Conservation (phyloP, 92 coral and sea anemone species). For the Actinostola sp. region DNA sequence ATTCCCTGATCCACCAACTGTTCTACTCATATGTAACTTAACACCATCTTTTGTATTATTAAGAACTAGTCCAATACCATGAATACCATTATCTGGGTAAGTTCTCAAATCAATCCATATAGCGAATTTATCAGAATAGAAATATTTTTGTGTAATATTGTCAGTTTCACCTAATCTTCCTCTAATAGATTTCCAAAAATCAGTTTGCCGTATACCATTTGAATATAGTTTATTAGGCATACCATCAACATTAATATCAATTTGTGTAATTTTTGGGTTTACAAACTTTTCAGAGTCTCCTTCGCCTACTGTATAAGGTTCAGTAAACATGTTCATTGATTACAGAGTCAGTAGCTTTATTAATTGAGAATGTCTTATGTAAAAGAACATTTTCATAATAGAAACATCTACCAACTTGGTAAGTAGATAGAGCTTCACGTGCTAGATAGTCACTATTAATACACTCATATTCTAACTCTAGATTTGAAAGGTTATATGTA, state of each 20-base stretch:
- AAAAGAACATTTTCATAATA: slow-evolving; percentile 44
- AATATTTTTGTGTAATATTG: too few species aligned
- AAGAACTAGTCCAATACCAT: too few species aligned
- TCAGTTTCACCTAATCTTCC: slow-evolving; percentile 10
- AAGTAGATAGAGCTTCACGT: slow-evolving; percentile 21
- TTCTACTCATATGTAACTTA: too few species aligned
- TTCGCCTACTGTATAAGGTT: slow-evolving; percentile 28
- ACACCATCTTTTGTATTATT: too few species aligned
- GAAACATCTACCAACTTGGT: slow-evolving; percentile 36
- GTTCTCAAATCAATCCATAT: too few species aligned
- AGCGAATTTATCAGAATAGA: slow-evolving; percentile 44
- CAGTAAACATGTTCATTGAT: slow-evolving; percentile 55
- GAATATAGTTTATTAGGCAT: slow-evolving; percentile 52
- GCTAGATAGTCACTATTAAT: slow-evolving; percentile 52
- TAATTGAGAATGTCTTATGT: slow-evolving; percentile 52
- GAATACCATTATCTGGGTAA: too few species aligned
- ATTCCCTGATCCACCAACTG: too few species aligned
- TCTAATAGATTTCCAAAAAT: slow-evolving; percentile 23
- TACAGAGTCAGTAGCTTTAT: slow-evolving; percentile 29
- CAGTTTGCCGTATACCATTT: slow-evolving; percentile 12
- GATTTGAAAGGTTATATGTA: slow-evolving; percentile 20
- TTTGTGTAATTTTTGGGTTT: slow-evolving; percentile 28
- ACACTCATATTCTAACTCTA: slow-evolving; percentile 46
- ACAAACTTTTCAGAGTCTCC: slow-evolving; percentile 61
- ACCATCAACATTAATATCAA: slow-evolving; percentile 36